A percentile compares a stretch with the other conserved stretches of the same genome.
phyloP scores from a whole-genome alignment of 2,797 vertebrate species.

The Lophius americanus region DNA sequence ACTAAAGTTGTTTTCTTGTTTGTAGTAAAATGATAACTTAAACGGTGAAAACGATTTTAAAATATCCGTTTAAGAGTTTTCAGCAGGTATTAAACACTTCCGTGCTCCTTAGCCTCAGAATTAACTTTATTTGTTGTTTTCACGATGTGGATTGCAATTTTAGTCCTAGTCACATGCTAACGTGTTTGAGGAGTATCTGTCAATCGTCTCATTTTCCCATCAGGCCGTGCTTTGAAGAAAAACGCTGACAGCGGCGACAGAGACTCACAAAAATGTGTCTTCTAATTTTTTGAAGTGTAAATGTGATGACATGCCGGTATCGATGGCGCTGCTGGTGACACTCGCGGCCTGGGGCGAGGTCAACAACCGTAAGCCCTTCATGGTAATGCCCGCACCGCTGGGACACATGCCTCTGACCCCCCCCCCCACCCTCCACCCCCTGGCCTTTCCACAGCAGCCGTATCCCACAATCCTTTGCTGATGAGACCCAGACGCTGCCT shows the following conservation, averaged over 20 bases:
- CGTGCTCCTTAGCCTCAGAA: too few relatives aligned
- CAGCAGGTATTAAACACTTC: too few relatives aligned
- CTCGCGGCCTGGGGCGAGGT: conserved; percentile 80
- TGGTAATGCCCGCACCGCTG: conserved; percentile 71
- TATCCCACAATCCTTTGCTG: conserved; percentile 69
- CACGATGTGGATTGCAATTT: too few relatives aligned
- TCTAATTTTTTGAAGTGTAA: conserved; percentile 80
- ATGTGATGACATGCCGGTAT: conserved; percentile 72
- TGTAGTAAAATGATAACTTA: too few relatives aligned
- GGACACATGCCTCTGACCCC: conserved; percentile 69
- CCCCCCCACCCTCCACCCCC: conserved; percentile 65
- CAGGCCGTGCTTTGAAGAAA: conserved; percentile 2
- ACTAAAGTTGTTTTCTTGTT: too few relatives aligned
- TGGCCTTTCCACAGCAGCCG: conserved; percentile 40
- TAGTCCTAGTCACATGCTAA: too few relatives aligned
- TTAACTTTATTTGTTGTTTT: too few relatives aligned
- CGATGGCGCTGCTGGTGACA: conserved; percentile 79
- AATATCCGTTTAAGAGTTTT: too few relatives aligned
- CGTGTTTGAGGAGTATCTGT: too few relatives aligned
- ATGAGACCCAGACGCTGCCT: conserved; percentile 59
- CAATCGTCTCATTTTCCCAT: conserved; percentile 3
- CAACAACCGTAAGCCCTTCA: conserved; percentile 75
- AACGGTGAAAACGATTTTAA: too few relatives aligned
- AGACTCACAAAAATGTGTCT: conserved; percentile 32
- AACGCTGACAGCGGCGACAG: conserved; percentile 15